Evolutionary conservation across 1,140 invertebrate species (phyloP), one percentile per base, ranked within the genome.

Genomic region (Amyelois transitella): DNA sequence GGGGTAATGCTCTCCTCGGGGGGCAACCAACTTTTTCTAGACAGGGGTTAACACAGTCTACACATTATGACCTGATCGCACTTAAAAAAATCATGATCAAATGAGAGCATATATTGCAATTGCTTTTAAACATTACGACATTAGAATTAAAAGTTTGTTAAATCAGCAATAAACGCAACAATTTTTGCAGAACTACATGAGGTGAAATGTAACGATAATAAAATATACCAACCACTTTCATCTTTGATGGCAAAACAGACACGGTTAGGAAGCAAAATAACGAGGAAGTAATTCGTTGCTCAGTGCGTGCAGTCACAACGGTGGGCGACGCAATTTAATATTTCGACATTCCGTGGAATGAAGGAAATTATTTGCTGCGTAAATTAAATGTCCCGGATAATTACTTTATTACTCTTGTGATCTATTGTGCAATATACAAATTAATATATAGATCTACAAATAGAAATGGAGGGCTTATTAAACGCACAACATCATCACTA

Each of bases 221-320:
- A 45, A 44, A 45, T 45, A 45, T 20, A 8, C 18, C 1, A 45
- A 45, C 19, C 12, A 48, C 60, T 66, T 66, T 63, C 64, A 63
- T 66, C 60, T 63, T 62, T 55, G 44, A 60, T 58, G n/a, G 43
- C 53, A 55, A 45, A 22, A 19, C 47, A 53, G 38, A 43, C 21
- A 59, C 19, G 43, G 58, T 52, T 49, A 61, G 60, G 61, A 66
- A 66, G 56, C 60, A 58, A 63, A 66, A 63, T 59, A 55, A 62
- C 54, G 43, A 66, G 67, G 67, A 64, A 69, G 59, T 64, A 64
- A 64, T 64, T 44, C 53, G 57, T 53, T 18, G 53, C 28, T 17
- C 1, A 18, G 55, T 57, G 55, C 55, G 55, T 57, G 55, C 49
- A 57, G 55, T 57, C 18, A 57, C 38, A 49, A 43, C 45, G 19